A percentile compares a stretch with the other conserved stretches of the same genome.
phyloP scores from a whole-genome alignment of 1,140 invertebrate genomes.

The Diabrotica undecimpunctata region DNA sequence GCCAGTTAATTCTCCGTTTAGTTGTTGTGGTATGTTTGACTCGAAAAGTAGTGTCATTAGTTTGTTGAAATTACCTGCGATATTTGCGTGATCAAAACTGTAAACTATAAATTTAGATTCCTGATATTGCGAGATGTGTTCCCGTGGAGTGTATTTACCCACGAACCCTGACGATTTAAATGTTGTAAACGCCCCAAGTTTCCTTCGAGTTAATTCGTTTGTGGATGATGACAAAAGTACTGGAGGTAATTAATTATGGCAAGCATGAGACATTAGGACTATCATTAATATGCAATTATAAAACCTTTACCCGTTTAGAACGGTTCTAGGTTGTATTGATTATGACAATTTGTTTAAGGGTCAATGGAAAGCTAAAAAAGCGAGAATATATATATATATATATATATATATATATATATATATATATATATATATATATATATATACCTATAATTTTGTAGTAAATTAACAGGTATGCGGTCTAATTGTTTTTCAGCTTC shows the following conservation, averaged over 20 bases:
- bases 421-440: no score
- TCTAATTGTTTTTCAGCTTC: no score
- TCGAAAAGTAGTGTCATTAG: constrained; percentile 7
- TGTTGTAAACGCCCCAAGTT: constrained; percentile 31
- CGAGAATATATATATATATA: no score
- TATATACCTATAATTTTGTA: no score
- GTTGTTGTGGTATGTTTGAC: constrained; percentile 14
- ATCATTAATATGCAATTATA: no score
- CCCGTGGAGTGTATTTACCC: constrained; percentile 29
- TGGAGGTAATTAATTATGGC: constrained; percentile 1
- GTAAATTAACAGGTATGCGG: no score
- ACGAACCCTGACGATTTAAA: constrained; percentile 25
- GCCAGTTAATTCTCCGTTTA: constrained; percentile 26
- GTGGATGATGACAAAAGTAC: constrained; percentile 32
- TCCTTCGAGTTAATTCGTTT: constrained; percentile 37
- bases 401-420: no score
- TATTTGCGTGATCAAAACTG: constrained; percentile 13
- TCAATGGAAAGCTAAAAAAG: no score
- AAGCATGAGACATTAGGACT: no score
- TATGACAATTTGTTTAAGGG: no score
- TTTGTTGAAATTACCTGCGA: background rate
- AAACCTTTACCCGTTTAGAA: no score
- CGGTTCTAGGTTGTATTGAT: no score
- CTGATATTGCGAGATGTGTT: constrained; percentile 31
- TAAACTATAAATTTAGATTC: background rate